Conservation (phyloP, 1,140 invertebrate species). For the Microplitis demolitor region DNA sequence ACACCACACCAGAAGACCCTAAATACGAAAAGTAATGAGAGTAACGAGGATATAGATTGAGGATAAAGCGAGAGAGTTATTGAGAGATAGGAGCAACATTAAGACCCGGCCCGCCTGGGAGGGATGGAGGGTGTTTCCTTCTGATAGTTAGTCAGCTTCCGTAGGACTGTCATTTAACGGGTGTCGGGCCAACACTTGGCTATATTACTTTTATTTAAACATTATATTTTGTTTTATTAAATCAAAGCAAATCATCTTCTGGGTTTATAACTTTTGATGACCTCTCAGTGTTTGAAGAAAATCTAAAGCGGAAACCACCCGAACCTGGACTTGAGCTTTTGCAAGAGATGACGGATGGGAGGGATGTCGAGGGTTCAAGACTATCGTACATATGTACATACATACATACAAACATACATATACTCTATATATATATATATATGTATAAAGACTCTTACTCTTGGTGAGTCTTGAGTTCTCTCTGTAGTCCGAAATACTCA, state of each 20-base stretch:
- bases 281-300: too few species aligned
- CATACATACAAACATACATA: too few species aligned
- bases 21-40: not conserved
- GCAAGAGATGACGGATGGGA: too few species aligned
- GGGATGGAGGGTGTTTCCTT: too few species aligned
- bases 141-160: not conserved
- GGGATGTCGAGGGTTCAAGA: not conserved
- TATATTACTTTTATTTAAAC: not conserved
- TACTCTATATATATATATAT: too few species aligned
- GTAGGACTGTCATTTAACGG: constrained; percentile 51
- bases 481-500: not conserved
- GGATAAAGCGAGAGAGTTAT: not conserved
- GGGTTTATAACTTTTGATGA: too few species aligned
- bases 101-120: too few species aligned
- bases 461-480: not conserved
- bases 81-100: not conserved
- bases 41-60: not conserved
- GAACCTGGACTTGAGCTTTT: too few species aligned
- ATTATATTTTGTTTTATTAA: not conserved
- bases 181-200: constrained; percentile 43
- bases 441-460: too few species aligned
- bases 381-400: not conserved
- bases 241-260: too few species aligned
- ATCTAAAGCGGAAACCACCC: too few species aligned
- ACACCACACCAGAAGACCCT: not conserved